Evolutionary conservation across 2,888 invertebrate species (phyloP).

Genomic region (Macrosiphum euphorbiae): DNA sequence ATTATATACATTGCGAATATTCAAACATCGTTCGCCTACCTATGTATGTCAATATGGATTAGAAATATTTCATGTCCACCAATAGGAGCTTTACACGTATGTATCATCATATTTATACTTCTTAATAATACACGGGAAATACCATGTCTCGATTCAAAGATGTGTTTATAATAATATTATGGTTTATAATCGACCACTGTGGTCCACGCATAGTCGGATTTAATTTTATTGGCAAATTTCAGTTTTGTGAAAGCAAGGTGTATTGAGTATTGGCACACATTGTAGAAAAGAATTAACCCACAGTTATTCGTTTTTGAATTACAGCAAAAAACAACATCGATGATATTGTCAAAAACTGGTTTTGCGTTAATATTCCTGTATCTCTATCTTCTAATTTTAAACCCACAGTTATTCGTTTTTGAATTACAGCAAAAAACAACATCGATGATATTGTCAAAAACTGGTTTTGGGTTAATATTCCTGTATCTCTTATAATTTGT

Average conservation of each 20-base stretch:
- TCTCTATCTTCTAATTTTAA: too few species aligned
- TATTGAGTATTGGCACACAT: too few species aligned
- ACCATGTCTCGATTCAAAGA: neutral
- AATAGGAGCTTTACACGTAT: neutral
- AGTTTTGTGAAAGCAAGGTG: neutral
- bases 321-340: too few species aligned
- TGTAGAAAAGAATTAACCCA: neutral
- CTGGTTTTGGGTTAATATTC: too few species aligned
- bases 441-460: too few species aligned
- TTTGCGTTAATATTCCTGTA: too few species aligned
- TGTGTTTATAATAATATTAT: neutral
- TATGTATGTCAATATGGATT: neutral
- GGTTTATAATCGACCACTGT: neutral
- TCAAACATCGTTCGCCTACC: neutral
- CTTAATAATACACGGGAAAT: neutral
- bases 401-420: too few species aligned
- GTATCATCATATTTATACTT: neutral
- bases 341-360: too few species aligned
- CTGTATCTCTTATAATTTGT: too few species aligned
- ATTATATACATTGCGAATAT: neutral
- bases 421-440: too few species aligned
- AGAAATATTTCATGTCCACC: neutral
- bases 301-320: too few species aligned
- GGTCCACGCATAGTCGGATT: neutral
- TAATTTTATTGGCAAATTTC: neutral